Evolutionary conservation across 1,140 invertebrate species (phyloP).

Genomic region (Nebria ingens): DNA sequence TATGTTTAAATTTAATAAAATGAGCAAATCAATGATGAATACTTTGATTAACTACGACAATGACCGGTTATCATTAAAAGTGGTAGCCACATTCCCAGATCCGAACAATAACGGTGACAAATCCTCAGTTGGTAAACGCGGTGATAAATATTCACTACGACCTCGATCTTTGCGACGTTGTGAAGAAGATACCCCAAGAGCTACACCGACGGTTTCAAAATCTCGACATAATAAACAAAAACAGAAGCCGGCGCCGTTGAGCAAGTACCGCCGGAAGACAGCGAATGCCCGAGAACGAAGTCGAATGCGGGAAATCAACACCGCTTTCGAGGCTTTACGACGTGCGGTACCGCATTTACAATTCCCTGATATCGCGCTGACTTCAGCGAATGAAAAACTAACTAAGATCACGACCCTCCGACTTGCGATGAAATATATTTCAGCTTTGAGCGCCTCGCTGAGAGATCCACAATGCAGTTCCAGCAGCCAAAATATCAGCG

Average conservation of each 20-base stretch:
- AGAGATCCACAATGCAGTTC: not conserved
- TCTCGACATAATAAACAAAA: conserved; percentile 33
- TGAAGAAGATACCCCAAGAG: not conserved
- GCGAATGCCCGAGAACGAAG: conserved; percentile 79
- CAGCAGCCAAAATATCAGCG: not conserved
- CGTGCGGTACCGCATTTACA: conserved; percentile 55
- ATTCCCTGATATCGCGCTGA: conserved; percentile 31
- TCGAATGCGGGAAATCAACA: conserved; percentile 82
- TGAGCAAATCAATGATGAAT: too few relatives aligned
- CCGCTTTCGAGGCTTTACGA: conserved; percentile 71
- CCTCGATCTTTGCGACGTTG: conserved; percentile 27
- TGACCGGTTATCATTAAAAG: not conserved
- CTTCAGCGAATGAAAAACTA: conserved; percentile 54
- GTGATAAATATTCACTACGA: conserved; percentile 32
- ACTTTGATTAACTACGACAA: too few relatives aligned
- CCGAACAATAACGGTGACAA: conserved; percentile 26
- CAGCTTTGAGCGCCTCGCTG: conserved; percentile 43
- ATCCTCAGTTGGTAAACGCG: conserved; percentile 18
- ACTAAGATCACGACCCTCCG: conserved; percentile 81
- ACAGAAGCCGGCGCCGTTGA: conserved; percentile 67
- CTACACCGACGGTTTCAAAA: not conserved
- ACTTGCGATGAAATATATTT: conserved; percentile 79
- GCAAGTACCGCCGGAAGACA: conserved; percentile 81
- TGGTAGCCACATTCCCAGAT: conserved; percentile 18
- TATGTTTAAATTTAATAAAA: too few relatives aligned